Base-by-base conservation (phyloP, 2,113 vertebrate species). In the Murina feae region DNA sequence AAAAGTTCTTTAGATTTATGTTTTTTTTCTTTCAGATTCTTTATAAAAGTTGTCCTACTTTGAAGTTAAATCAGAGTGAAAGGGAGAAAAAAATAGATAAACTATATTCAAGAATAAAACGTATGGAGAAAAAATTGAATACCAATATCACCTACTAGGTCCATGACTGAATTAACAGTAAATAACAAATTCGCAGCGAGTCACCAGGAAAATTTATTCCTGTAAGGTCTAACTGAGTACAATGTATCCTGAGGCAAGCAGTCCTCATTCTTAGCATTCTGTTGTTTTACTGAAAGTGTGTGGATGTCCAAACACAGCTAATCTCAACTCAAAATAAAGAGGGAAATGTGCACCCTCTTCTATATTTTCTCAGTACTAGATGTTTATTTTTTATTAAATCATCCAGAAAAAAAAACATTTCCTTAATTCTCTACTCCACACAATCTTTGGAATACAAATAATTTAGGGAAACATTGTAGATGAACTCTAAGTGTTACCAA, bases 401-500 rank as follows among this genome's bases (percentile, higher is more conserved):
- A 47, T 14, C 20, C 35, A 85, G 49, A 78, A 55, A 76, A 18
- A 0, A 58, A 58, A 32, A 5, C n/a, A n/a, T 6, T 30, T 39
- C 11, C 42, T 85, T n/a, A 86, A 3, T 58, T 44, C 21, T 83
- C 75, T 78, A 49, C 0, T 76, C 68, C 28, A 65, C 18, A 76
- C 42, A 32, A 65, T 4, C 47, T 74, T 58, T 58, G 20, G 17
- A 78, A n/a, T 9, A 68, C 17, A 81, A 66, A 37, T 74, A 69
- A 63, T 30, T 42, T 44, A 72, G 28, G 20, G 11, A 69, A 89
- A 85, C 13, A 72, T 51, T 84, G 71, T 63, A 35, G 32, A 95
- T 86, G 86, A 95, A 93, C 23, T 58, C 82, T 42, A 87, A 75
- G 25, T 39, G 49, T 93, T 86, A 95, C 71, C 35, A 97, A 95